Evolutionary conservation across 2,113 vertebrate genomes (phyloP).

Genomic region (Lasiurus borealis): DNA sequence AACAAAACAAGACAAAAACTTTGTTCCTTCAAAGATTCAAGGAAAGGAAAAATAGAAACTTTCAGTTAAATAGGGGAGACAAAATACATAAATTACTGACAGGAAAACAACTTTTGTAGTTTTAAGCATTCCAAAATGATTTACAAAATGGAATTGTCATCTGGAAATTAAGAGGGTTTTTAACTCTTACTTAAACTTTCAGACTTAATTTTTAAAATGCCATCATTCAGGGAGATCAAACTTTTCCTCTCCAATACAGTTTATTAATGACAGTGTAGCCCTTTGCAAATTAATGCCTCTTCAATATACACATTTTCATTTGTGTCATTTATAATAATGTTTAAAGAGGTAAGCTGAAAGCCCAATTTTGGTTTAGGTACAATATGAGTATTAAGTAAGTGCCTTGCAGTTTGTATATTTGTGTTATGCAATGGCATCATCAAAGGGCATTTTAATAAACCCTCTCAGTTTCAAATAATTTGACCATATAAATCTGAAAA

Average conservation of each 20-base stretch:
- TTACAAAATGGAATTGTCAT: constrained; percentile 58
- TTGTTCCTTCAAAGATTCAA: constrained; percentile 84
- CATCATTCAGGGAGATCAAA: constrained; percentile 30
- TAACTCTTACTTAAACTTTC: constrained; percentile 31
- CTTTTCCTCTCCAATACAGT: background rate
- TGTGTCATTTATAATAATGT: background rate
- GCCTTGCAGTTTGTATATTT: constrained; percentile 16
- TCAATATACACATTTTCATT: background rate
- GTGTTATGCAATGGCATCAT: constrained; percentile 45
- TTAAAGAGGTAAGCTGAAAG: constrained; percentile 45
- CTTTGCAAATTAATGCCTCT: constrained; percentile 54
- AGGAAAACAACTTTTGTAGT: constrained; percentile 68
- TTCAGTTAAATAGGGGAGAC: constrained; percentile 75
- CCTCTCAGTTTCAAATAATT: constrained; percentile 51
- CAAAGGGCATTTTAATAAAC: constrained; percentile 59
- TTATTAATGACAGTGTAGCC: constrained; percentile 42
- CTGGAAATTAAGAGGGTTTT: constrained; percentile 46
- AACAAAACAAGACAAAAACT: constrained; percentile 55
- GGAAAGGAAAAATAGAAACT: constrained; percentile 47
- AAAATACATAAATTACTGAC: constrained; percentile 77
- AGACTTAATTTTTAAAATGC: constrained; percentile 41
- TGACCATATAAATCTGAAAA: constrained; percentile 55
- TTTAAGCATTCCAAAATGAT: constrained; percentile 76
- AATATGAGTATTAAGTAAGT: background rate
- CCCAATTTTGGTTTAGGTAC: constrained; percentile 27